These are phyloP conservation scores for Chelidonichthys spinosus DNA, from an alignment of 2,797 vertebrate genomes.

Conservation along the genomic window DNA sequence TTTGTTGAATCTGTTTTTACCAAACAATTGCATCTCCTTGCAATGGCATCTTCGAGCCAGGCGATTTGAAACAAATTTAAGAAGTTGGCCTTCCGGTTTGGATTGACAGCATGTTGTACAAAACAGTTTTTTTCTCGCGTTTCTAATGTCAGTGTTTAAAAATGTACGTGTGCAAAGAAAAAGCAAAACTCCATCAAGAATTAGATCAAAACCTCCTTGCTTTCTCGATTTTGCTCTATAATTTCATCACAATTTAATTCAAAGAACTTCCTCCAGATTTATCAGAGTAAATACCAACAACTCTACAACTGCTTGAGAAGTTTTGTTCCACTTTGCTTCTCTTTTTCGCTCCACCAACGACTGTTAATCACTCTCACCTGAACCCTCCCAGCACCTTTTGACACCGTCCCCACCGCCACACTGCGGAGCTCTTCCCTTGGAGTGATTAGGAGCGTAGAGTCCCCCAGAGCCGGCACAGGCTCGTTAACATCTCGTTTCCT, in stretches of 20 bases:
- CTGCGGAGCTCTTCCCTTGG: constrained; percentile 33
- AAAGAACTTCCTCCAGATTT: neutral
- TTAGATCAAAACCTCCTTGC: neutral
- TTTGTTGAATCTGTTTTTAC: no score
- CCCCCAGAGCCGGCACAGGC: constrained; percentile 18
- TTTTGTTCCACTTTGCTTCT: neutral
- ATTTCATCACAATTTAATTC: neutral
- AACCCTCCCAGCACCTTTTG: constrained; percentile 2
- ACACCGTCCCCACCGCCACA: neutral
- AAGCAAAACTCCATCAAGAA: neutral
- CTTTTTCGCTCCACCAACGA: neutral
- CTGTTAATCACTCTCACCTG: neutral
- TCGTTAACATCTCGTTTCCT: constrained; percentile 60
- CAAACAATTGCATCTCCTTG: no score
- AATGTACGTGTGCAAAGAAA: neutral
- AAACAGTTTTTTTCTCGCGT: neutral
- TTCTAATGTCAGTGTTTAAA: neutral
- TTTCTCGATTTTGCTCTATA: neutral
- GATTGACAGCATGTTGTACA: no score
- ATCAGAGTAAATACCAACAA: neutral
- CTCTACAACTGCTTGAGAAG: neutral
- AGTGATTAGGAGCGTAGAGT: constrained; percentile 53
- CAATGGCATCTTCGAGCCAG: no score
- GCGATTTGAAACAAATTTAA: no score
- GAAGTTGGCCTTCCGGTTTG: no score